phyloP scores from a whole-genome alignment of 2,797 vertebrate species.

The Trachurus trachurus region DNA sequence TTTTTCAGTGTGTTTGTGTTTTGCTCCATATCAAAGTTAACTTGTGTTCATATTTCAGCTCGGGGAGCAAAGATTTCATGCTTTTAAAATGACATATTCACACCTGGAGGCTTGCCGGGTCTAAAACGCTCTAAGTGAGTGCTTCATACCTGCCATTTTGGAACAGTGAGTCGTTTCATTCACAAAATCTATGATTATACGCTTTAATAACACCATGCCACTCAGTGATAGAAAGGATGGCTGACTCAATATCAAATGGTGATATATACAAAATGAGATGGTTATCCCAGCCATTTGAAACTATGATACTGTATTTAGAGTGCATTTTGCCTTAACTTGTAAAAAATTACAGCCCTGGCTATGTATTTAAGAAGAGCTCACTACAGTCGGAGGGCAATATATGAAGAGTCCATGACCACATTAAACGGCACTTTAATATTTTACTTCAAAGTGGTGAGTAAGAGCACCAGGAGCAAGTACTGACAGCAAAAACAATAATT shows the following conservation, averaged over 20 bases:
- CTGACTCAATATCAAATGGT: slow-evolving; percentile 79
- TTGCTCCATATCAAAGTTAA: slow-evolving; percentile 43
- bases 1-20: slow-evolving; percentile 34
- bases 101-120: slow-evolving; percentile 54
- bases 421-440: slow-evolving; percentile 88
- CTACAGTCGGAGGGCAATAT: slow-evolving; percentile 80
- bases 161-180: slow-evolving; percentile 75
- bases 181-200: slow-evolving; percentile 85
- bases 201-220: slow-evolving; percentile 84
- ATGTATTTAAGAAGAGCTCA: slow-evolving; percentile 86
- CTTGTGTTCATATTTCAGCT: slow-evolving; percentile 23
- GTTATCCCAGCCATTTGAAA: slow-evolving; percentile 84
- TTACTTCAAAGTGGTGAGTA: slow-evolving; percentile 85
- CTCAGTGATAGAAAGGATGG: slow-evolving; percentile 70
- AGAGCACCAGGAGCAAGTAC: slow-evolving; percentile 77
- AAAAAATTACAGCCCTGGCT: slow-evolving; percentile 88
- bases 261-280: slow-evolving; percentile 81
- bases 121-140: slow-evolving; percentile 67
- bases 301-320: slow-evolving; percentile 89
- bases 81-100: slow-evolving; percentile 60
- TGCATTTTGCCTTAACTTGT: slow-evolving; percentile 89
- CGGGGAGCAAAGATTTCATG: slow-evolving; percentile 37
- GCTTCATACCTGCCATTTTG: slow-evolving; percentile 78
- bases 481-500: slow-evolving; percentile 87
- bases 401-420: slow-evolving; percentile 85